These are phyloP conservation scores for Aphelenchoides fujianensis DNA, from an alignment of 1,140 invertebrate species.

Conservation along the genomic window DNA sequence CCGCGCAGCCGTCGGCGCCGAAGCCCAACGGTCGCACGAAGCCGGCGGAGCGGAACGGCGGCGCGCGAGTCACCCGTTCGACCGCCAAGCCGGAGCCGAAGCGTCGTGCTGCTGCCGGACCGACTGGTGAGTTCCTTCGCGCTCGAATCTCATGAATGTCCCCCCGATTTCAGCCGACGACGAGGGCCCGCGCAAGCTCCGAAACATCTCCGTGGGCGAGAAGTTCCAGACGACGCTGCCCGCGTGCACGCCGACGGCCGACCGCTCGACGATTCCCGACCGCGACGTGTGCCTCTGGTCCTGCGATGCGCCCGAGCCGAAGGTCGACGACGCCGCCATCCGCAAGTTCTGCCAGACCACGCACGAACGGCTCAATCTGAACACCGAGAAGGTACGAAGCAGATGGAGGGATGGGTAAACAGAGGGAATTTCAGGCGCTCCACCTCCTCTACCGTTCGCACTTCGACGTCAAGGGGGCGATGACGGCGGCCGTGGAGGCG, in stretches of 20 bases:
- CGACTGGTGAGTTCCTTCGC: neutral
- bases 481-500: too few species aligned
- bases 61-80: neutral
- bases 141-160: neutral
- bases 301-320: neutral
- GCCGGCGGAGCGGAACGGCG: neutral
- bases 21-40: neutral
- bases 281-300: neutral
- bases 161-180: neutral
- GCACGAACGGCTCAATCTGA: neutral
- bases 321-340: neutral
- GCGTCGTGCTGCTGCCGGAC: neutral
- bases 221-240: neutral
- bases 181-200: neutral
- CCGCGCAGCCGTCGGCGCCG: neutral
- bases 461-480: conserved; percentile 1
- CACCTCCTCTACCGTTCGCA: neutral
- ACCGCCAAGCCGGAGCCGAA: neutral
- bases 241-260: neutral
- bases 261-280: neutral
- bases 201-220: neutral
- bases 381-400: neutral
- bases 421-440: conserved; percentile 9
- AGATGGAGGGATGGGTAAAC: neutral
- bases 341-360: neutral